phyloP scores from a whole-genome alignment of 2,113 vertebrate genomes.

The Condylura cristata region DNA sequence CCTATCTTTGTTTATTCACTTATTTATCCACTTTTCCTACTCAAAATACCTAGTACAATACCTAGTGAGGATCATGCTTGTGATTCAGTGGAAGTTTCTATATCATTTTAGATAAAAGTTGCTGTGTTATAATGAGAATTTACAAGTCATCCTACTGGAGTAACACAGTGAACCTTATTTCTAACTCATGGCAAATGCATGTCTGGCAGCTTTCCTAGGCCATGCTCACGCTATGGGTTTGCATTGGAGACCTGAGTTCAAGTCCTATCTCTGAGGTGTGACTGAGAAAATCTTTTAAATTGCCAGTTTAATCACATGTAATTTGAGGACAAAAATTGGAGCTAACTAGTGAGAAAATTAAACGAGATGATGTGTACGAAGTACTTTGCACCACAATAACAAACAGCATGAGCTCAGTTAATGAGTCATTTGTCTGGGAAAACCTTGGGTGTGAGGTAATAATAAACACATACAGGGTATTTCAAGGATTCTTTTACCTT shows the following conservation, averaged over 20 bases:
- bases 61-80: not conserved
- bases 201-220: not conserved
- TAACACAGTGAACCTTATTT: not conserved
- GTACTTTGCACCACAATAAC: not conserved
- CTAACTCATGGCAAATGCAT: not conserved
- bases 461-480: not conserved
- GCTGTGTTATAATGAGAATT: not conserved
- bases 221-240: not conserved
- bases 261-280: not conserved
- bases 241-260: not conserved
- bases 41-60: no score
- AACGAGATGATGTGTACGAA: not conserved
- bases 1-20: not conserved
- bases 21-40: not conserved
- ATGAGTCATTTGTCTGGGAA: slow-evolving; percentile 5
- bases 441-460: not conserved
- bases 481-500: not conserved
- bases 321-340: not conserved
- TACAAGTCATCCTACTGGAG: not conserved
- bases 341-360: slow-evolving; percentile 22
- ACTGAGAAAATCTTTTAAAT: not conserved
- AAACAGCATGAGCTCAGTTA: not conserved
- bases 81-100: not conserved
- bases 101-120: not conserved
- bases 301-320: not conserved